These are phyloP conservation scores for Channallabes apus DNA, from an alignment of 2,797 vertebrate species.

Conservation along the genomic window DNA sequence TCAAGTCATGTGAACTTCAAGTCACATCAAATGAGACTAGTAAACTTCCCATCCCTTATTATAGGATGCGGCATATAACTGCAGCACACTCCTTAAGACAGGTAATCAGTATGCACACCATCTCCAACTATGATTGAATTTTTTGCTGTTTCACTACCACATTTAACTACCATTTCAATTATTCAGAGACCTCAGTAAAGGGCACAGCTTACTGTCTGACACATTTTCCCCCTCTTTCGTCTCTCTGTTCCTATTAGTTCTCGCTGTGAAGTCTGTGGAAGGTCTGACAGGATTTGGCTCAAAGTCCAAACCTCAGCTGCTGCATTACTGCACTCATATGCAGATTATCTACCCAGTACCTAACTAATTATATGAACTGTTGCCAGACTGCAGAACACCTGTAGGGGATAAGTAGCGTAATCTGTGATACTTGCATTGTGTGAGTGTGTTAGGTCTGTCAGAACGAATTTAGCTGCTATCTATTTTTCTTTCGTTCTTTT, in stretches of 20 bases:
- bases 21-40: not conserved
- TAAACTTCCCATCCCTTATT: not conserved
- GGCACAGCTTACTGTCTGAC: conserved; percentile 14
- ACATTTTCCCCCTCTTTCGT: not conserved
- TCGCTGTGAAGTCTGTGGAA: not conserved
- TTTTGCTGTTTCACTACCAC: conserved; percentile 18
- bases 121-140: not conserved
- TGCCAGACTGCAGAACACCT: conserved; percentile 22
- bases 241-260: conserved; percentile 8
- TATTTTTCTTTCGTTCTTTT: not conserved
- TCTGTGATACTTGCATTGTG: conserved; percentile 16
- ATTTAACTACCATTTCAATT: conserved; percentile 26
- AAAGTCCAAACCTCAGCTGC: conserved; percentile 14
- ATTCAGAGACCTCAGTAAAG: conserved; percentile 10
- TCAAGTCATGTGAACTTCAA: not conserved
- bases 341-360: conserved; percentile 23
- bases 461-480: not conserved
- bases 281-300: conserved; percentile 32
- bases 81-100: not conserved
- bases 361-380: conserved; percentile 30
- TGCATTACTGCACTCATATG: conserved; percentile 18
- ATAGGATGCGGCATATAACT: not conserved
- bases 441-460: conserved; percentile 8
- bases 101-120: not conserved
- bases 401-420: conserved; percentile 25